phyloP scores from a whole-genome alignment of 2,888 invertebrate species.

The Drosophila percnosoma region DNA sequence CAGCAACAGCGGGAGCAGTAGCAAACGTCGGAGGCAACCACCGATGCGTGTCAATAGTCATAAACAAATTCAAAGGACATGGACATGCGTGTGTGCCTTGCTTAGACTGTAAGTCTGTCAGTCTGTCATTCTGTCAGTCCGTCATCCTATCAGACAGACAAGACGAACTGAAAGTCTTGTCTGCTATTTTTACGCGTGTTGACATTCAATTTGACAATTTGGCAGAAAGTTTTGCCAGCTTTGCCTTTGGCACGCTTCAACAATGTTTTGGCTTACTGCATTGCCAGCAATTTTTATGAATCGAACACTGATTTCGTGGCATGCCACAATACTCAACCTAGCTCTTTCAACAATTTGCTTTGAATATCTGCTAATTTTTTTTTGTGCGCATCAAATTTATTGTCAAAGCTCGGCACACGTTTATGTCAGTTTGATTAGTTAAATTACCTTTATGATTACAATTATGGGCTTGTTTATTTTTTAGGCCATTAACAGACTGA shows the following conservation, averaged over 20 bases:
- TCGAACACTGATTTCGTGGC: conserved; percentile 74
- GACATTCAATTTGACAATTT: conserved; percentile 81
- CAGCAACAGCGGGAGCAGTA: conserved; percentile 25
- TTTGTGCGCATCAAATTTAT: conserved; percentile 18
- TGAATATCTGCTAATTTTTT: conserved; percentile 75
- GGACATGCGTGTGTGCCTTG: conserved; percentile 53
- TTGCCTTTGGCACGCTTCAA: conserved; percentile 59
- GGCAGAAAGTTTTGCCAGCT: conserved; percentile 69
- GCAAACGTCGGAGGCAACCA: conserved; percentile 19
- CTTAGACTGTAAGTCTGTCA: conserved; percentile 5
- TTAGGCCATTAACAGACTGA: conserved; percentile 5
- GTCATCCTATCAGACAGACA: conserved; percentile 3
- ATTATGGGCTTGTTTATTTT: conserved; percentile 43
- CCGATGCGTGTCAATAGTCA: conserved; percentile 67
- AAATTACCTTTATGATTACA: conserved; percentile 72
- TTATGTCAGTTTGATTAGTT: conserved; percentile 71
- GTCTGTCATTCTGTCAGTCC: conserved; percentile 1
- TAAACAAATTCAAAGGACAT: conserved; percentile 73
- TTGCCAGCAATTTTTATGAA: conserved; percentile 68
- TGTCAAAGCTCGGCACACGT: conserved; percentile 45
- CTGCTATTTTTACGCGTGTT: conserved; percentile 79
- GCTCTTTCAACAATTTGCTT: conserved; percentile 30
- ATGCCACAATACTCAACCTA: background rate
- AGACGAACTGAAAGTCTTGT: conserved; percentile 10
- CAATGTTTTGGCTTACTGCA: conserved; percentile 60